These are phyloP conservation scores for Rhinopomastus cyanomelas DNA, from an alignment of 2,113 vertebrate species.

Conservation along the genomic window DNA sequence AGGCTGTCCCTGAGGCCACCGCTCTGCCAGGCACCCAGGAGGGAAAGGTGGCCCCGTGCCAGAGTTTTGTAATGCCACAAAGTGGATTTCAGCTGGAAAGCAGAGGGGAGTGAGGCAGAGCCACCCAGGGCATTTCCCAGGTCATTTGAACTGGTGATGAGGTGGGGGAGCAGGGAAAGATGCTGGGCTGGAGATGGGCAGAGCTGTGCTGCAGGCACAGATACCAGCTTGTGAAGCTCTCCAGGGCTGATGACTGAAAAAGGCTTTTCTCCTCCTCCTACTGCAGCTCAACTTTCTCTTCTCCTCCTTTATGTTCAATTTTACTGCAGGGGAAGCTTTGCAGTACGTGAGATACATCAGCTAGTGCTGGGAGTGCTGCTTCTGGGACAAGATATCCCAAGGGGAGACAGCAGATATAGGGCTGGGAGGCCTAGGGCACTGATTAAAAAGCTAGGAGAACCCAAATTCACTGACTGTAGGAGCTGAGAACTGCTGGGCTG, in stretches of 20 bases:
- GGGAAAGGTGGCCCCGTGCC: not conserved
- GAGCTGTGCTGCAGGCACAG: not conserved
- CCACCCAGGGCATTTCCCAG: not conserved
- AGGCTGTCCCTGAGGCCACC: not conserved
- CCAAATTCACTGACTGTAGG: fast-evolving
- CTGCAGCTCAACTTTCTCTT: not conserved
- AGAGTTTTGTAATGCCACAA: not conserved
- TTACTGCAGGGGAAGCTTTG: not conserved
- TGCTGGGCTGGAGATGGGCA: fast-evolving
- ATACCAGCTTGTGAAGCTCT: not conserved
- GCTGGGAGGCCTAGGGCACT: not conserved
- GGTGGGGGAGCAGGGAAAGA: not conserved
- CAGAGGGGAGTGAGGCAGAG: not conserved
- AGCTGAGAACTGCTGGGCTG: not conserved
- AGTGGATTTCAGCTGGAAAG: not conserved
- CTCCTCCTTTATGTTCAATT: not conserved
- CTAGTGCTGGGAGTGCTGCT: not conserved
- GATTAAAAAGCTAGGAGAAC: not conserved
- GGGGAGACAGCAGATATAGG: fast-evolving
- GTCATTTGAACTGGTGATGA: not conserved
- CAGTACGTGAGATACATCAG: fast-evolving
- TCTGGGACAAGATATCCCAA: not conserved
- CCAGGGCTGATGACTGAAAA: not conserved
- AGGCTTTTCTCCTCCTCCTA: not conserved
- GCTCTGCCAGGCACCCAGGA: not conserved